Evolutionary conservation across 1,140 invertebrate species (phyloP), one percentile per base, ranked within the genome.

Genomic region (Lepidurus packardi): DNA sequence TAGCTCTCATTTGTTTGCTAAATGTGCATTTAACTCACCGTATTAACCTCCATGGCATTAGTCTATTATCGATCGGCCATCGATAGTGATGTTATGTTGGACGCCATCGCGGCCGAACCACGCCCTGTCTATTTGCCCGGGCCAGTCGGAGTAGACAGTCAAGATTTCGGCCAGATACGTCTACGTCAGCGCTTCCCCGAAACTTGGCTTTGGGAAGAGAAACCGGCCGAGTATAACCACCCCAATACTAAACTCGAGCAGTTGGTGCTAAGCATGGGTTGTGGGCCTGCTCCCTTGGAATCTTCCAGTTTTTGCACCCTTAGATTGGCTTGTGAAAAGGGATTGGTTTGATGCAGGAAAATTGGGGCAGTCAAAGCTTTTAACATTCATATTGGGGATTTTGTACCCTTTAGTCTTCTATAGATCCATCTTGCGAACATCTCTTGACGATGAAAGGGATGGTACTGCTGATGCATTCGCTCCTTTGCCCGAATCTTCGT

Each of bases 191-290:
- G 89, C 84, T 90, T 90, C 82, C 87, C 88, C 78, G 89, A 90
- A 87, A 89, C 89, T 79, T 90, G 89, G 89, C 85, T 90, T 83
- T 90, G 88, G 88, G 84, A 88, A 83, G 84, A 84, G 84, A 87
- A 88, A 78, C 84, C 41, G 3, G 25, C 86, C 83, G 87, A 88
- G 88, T 89, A 88, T 65, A 65, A 65, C 53, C 21, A 6, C 21
- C 21, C 53, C 21, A 65, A 16, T 65, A 65, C 53, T 65, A 65
- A 65, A 65, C 53, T n/a, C 53, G 16, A 65, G 21, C 16, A 13
- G 53, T 65, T 65, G 53, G 53, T 0, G 53, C 53, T 9, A 65
- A 65, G 13, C 53, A 65, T 65, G 53, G 53, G 21, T 13, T 16
- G 6, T 16, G 53, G 7, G 13, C 5, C 13, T n/a, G 16, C 5